Base-by-base conservation (phyloP, 2,113 vertebrate species). In the Pogona vitticeps region DNA sequence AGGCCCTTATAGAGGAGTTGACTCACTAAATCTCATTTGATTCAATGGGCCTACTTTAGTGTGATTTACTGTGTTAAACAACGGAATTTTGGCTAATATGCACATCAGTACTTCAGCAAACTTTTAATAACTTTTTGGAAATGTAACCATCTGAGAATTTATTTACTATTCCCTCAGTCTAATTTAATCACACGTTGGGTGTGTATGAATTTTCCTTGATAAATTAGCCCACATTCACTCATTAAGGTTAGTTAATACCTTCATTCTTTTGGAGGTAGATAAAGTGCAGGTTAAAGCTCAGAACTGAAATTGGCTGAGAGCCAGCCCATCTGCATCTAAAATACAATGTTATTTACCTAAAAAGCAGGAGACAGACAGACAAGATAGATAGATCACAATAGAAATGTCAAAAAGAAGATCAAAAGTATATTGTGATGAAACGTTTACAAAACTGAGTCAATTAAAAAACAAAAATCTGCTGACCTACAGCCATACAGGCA, bases 391-490 rank as follows among this genome's bases (percentile, higher is more conserved):
- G 65, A 61, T 21, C 10, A 79, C 12, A 23, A 26, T 56, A 61
- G 77, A 38, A 12, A 38, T 38, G 59, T 61, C 28, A 28, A 46
- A 75, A 23, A 76, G 58, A 73, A 61, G 28, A 20, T 8, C 28
- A 61, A 20, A 15, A 76, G 6, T 33, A 36, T 38, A 75, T 28
- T 81, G 6, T 56, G 42, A 67, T 9, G 6, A 84, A 68, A 83
- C 40, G 33, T 13, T 26, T 79, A 71, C 18, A 38, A 31, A 88
- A 78, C 65, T 83, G 38, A 5, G 26, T 71, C 28, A 91, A 90
- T 80, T 91, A 90, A 91, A 91, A 89, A 79, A 17, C 79, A 90
- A 78, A 89, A 87, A 52, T 93, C 88, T 91, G 81, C 90, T 89
- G 90, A 93, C 84, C 76, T 77, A 72, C 33, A 76, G 70, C 46